phyloP scores from a whole-genome alignment of 2,888 invertebrate species.

The Ichneumon xanthorius region DNA sequence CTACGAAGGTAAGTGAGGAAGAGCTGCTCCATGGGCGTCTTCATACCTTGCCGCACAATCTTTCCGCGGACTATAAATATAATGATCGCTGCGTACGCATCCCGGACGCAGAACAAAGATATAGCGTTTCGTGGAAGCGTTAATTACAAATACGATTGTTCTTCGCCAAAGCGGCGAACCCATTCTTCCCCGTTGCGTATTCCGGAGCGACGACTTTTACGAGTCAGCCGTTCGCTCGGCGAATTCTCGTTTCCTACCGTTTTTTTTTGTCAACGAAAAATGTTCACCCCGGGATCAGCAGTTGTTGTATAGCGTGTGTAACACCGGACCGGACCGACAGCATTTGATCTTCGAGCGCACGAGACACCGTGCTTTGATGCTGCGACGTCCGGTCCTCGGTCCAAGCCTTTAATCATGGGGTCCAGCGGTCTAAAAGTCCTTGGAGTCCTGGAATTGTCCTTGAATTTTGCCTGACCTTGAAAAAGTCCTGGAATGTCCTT shows the following conservation, averaged over 20 bases:
- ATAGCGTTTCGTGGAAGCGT: slow-evolving; percentile 53
- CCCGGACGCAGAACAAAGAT: slow-evolving; percentile 41
- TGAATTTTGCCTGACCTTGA: too few relatives aligned
- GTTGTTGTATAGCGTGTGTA: too few relatives aligned
- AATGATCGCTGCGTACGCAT: slow-evolving; percentile 60
- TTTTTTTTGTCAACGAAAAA: not conserved
- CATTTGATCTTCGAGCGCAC: too few relatives aligned
- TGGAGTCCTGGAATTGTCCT: too few relatives aligned
- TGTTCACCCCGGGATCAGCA: too few relatives aligned
- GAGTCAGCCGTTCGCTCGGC: slow-evolving; percentile 6
- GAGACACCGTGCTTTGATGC: too few relatives aligned
- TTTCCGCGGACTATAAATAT: slow-evolving; percentile 49
- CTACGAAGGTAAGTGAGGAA: slow-evolving; percentile 78
- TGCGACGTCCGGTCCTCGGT: too few relatives aligned
- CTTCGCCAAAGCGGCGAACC: slow-evolving; percentile 50
- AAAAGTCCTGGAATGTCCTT: too few relatives aligned
- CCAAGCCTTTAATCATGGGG: not conserved
- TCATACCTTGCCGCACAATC: not conserved
- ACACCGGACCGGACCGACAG: too few relatives aligned
- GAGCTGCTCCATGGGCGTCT: slow-evolving; percentile 2
- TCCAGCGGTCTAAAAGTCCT: too few relatives aligned
- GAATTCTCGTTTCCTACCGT: not conserved
- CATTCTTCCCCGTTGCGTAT: slow-evolving; percentile 25
- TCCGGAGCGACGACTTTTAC: slow-evolving; percentile 40
- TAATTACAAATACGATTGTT: slow-evolving; percentile 71